These are phyloP conservation scores for Microcebus griseorufus DNA, from an alignment of 2,113 vertebrate species.

Conservation along the genomic window DNA sequence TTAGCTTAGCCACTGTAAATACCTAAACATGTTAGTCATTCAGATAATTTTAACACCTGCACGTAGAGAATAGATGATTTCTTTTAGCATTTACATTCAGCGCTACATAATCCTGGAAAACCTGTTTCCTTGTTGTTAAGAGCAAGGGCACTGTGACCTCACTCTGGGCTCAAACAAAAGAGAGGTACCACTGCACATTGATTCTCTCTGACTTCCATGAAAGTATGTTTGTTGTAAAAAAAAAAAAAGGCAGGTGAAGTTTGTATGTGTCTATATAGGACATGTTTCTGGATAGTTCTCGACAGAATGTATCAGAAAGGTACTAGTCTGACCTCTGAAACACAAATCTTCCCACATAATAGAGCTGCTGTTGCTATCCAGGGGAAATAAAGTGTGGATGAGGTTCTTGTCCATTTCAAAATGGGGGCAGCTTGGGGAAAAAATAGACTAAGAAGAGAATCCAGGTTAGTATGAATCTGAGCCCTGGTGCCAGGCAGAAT, in stretches of 20 bases:
- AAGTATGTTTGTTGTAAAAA: background rate
- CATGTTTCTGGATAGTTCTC: background rate
- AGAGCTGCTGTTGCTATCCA: background rate
- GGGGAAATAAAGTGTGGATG: background rate
- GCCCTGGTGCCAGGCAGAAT: background rate
- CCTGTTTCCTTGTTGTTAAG: background rate
- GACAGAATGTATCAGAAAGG: background rate
- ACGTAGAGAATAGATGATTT: background rate
- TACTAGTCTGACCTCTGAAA: background rate
- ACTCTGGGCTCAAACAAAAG: background rate
- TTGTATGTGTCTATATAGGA: background rate
- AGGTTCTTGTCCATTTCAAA: background rate
- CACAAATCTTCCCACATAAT: background rate
- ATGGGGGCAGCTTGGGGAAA: background rate
- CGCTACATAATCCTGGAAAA: background rate
- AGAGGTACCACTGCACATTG: background rate
- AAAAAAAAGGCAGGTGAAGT: background rate
- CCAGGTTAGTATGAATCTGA: background rate
- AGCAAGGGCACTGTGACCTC: background rate
- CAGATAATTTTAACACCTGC: background rate
- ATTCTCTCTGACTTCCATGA: background rate
- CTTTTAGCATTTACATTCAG: background rate
- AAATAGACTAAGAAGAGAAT: background rate
- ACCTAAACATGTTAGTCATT: background rate
- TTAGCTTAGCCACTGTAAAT: background rate